These are phyloP conservation scores for Cossypha heuglini DNA, from an alignment of 2,797 vertebrate genomes.

Conservation along the genomic window DNA sequence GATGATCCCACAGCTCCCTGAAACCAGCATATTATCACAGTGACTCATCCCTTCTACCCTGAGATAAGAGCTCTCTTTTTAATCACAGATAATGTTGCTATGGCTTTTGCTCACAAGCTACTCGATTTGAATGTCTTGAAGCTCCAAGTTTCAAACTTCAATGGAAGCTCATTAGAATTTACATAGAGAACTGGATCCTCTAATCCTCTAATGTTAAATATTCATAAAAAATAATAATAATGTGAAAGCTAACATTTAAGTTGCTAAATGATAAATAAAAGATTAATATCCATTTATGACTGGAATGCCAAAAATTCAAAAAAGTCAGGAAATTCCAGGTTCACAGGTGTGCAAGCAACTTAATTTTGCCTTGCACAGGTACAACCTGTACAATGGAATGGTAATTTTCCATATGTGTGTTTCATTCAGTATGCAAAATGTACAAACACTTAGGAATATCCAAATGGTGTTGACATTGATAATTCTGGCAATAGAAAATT, in stretches of 20 bases:
- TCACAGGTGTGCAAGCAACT: neutral
- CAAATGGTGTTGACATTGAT: neutral
- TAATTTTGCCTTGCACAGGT: neutral
- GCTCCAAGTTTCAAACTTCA: neutral
- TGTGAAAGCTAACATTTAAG: neutral
- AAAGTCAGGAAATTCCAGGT: neutral
- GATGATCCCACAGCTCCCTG: neutral
- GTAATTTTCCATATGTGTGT: neutral
- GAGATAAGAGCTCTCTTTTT: slow-evolving; percentile 1
- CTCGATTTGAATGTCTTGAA: neutral
- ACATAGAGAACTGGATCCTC: neutral
- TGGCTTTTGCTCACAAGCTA: neutral
- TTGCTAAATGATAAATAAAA: neutral
- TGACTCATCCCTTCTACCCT: slow-evolving; percentile 3
- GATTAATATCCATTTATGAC: neutral
- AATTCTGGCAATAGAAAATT: neutral
- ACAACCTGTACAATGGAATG: neutral
- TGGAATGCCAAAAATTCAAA: neutral
- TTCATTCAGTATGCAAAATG: neutral
- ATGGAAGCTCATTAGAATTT: neutral
- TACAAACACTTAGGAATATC: neutral
- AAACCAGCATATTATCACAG: slow-evolving; percentile 9
- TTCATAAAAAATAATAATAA: neutral
- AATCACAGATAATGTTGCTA: neutral
- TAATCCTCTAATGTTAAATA: neutral